Conservation (phyloP, 2,797 vertebrate genomes). For the Percopsis omiscomaycus region DNA sequence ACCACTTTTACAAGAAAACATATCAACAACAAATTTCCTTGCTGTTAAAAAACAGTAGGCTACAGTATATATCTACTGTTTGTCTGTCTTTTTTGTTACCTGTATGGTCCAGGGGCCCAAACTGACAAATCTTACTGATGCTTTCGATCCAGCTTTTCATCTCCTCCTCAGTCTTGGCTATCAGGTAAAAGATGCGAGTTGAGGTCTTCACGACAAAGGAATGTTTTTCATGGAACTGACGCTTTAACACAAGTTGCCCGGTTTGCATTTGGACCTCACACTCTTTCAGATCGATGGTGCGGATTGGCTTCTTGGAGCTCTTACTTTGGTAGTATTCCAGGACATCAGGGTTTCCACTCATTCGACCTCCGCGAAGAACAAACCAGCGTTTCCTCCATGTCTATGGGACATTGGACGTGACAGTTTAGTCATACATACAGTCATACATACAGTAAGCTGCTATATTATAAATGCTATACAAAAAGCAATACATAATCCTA, state of each 20-base stretch:
- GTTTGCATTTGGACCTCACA: constrained; percentile 87
- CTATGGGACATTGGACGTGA: constrained; percentile 67
- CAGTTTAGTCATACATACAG: neutral
- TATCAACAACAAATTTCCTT: too few species aligned
- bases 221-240: constrained; percentile 90
- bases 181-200: constrained; percentile 91
- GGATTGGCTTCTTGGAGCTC: constrained; percentile 90
- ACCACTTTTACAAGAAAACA: neutral
- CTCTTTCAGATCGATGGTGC: constrained; percentile 91
- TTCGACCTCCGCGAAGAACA: constrained; percentile 90
- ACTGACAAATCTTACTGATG: constrained; percentile 93
- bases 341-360: constrained; percentile 94
- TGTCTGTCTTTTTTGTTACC: constrained; percentile 66
- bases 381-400: constrained; percentile 98
- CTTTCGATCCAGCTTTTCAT: constrained; percentile 93
- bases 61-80: neutral
- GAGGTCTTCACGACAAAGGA: constrained; percentile 92
- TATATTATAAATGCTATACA: neutral
- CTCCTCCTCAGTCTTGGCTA: constrained; percentile 96
- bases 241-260: constrained; percentile 84
- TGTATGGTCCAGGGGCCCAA: constrained; percentile 84
- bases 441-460: too few species aligned
- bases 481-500: neutral
- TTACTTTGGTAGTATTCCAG: constrained; percentile 94
- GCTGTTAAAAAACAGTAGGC: too few species aligned